Evolutionary conservation across 2,888 invertebrate genomes (phyloP).

Genomic region (Parnassius glacialis): DNA sequence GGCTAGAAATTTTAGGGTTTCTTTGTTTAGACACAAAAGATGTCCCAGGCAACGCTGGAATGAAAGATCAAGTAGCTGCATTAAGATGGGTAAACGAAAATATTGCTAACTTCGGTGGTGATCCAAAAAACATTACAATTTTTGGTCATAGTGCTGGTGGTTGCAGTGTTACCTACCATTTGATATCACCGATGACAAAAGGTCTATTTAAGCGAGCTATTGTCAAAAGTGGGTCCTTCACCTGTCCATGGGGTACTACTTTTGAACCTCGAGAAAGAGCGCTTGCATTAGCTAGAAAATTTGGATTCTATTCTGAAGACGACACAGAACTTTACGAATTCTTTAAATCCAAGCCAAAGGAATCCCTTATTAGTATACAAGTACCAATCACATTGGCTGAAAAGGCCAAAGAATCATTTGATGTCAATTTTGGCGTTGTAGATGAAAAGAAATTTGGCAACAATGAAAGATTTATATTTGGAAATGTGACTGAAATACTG

Average conservation of each 20-base stretch:
- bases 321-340: slow-evolving; percentile 37
- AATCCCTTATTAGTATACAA: slow-evolving; percentile 29
- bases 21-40: slow-evolving; percentile 45
- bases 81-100: slow-evolving; percentile 46
- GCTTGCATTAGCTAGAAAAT: slow-evolving; percentile 35
- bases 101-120: slow-evolving; percentile 54
- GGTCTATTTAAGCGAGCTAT: slow-evolving; percentile 41
- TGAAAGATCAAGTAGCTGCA: slow-evolving; percentile 53
- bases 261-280: slow-evolving; percentile 67
- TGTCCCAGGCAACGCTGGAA: slow-evolving; percentile 48
- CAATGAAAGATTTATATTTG: slow-evolving; percentile 47
- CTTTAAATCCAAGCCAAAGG: slow-evolving; percentile 35
- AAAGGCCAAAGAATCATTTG: slow-evolving; percentile 14
- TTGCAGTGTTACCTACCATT: slow-evolving; percentile 46
- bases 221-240: slow-evolving; percentile 55
- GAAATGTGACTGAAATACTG: slow-evolving; percentile 48
- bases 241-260: slow-evolving; percentile 75
- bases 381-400: slow-evolving; percentile 32
- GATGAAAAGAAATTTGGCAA: slow-evolving; percentile 44
- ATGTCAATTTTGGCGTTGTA: slow-evolving; percentile 35
- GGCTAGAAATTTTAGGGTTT: slow-evolving; percentile 46
- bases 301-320: slow-evolving; percentile 38
- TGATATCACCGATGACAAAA: slow-evolving; percentile 42
- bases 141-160: slow-evolving; percentile 54
- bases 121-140: slow-evolving; percentile 56